Percentiles rank a stretch among this genome's conserved stretches.
These are phyloP conservation scores for Trachelus tabidus DNA, from an alignment of 2,888 invertebrate genomes.

Conservation along the genomic window DNA sequence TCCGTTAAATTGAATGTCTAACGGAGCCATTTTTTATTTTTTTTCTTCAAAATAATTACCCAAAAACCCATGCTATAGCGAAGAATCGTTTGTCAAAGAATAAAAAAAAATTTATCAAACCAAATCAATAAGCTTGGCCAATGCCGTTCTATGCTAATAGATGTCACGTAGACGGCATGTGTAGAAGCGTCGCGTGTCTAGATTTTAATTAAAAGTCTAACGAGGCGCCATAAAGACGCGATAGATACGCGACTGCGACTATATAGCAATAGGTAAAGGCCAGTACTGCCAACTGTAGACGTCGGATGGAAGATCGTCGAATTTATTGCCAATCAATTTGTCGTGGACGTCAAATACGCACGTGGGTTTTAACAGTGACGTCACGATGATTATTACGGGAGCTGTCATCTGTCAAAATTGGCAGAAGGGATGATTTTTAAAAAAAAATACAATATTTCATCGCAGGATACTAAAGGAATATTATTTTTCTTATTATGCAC, in stretches of 20 bases:
- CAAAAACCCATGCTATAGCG: no score
- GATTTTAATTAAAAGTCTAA: constrained; percentile 21
- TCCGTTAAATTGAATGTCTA: no score
- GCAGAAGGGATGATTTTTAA: no score
- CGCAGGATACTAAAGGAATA: no score
- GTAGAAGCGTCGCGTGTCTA: not conserved
- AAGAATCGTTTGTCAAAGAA: no score
- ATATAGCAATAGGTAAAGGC: not conserved
- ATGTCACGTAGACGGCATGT: not conserved
- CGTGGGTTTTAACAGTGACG: not conserved
- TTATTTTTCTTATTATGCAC: no score
- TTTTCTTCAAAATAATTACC: no score
- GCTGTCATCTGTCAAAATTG: no score
- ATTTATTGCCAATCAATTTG: no score
- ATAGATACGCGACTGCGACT: not conserved
- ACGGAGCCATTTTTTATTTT: no score
- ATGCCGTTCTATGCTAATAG: not conserved
- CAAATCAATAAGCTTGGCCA: not conserved
- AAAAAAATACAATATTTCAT: no score
- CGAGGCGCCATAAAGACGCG: constrained; percentile 12
- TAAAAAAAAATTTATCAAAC: not conserved
- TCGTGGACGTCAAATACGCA: not conserved
- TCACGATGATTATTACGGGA: no score
- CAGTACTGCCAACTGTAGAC: not conserved
- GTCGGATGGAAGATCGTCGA: not conserved